phyloP scores from a whole-genome alignment of 2,113 vertebrate genomes.

The Siphamia tubifer region DNA sequence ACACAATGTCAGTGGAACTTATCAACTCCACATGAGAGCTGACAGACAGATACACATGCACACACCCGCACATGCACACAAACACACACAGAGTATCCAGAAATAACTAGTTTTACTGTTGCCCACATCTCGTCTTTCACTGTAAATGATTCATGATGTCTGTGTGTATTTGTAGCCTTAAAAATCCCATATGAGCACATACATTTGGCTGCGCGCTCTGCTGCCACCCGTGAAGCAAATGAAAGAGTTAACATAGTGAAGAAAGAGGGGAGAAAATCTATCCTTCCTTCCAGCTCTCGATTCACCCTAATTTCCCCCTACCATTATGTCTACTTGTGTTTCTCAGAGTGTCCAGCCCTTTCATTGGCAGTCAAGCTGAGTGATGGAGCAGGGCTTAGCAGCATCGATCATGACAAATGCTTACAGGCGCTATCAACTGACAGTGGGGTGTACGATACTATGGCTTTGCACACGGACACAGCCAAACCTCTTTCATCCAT shows the following conservation, averaged over 20 bases:
- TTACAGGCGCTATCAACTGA: conserved; percentile 46
- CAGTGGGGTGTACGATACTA: conserved; percentile 32
- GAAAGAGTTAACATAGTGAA: conserved; percentile 55
- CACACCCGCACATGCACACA: conserved; percentile 18
- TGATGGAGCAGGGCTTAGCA: conserved; percentile 54
- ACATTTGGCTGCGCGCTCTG: conserved; percentile 41
- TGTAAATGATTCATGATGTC: conserved; percentile 77
- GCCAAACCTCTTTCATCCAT: conserved; percentile 59
- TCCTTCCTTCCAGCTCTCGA: conserved; percentile 31
- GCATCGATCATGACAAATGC: conserved; percentile 62
- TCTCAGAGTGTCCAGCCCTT: conserved; percentile 55
- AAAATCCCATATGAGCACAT: conserved; percentile 52
- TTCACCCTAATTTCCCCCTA: conserved; percentile 50
- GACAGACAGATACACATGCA: conserved; percentile 37
- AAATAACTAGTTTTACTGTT: conserved; percentile 61
- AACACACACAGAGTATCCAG: conserved; percentile 20
- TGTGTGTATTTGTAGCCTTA: conserved; percentile 51
- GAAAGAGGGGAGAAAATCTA: conserved; percentile 56
- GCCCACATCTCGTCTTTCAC: conserved; percentile 71
- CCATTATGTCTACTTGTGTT: conserved; percentile 65
- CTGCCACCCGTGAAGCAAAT: conserved; percentile 67
- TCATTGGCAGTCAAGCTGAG: conserved; percentile 60
- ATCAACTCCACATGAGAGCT: conserved; percentile 73
- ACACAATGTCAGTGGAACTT: conserved; percentile 76
- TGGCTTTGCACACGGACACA: conserved; percentile 13